phyloP scores from a whole-genome alignment of 2,797 vertebrate species.

The Antrozous pallidus region DNA sequence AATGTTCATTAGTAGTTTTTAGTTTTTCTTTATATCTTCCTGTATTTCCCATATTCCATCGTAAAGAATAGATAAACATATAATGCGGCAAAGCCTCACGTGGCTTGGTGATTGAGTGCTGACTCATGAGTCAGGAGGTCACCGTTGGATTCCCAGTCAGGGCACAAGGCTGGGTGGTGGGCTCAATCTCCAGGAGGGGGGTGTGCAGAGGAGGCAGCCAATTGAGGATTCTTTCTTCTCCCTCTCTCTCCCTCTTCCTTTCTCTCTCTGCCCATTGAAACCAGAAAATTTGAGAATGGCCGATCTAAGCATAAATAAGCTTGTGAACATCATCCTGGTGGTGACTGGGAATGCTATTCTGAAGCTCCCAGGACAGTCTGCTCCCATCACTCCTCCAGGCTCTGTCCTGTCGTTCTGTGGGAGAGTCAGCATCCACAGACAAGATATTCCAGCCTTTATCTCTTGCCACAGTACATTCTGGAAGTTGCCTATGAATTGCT shows the following conservation, averaged over 20 bases:
- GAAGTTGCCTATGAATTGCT: not conserved
- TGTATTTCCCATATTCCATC: not conserved
- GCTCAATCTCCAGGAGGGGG: too few species aligned
- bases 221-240: not conserved
- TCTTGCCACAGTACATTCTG: not conserved
- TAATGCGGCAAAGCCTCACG: not conserved
- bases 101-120: not conserved
- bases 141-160: too few species aligned
- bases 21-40: not conserved
- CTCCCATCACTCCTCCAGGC: not conserved
- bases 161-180: too few species aligned
- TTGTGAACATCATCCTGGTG: not conserved
- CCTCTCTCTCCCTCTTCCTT: not conserved
- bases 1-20: not conserved
- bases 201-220: not conserved
- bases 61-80: not conserved
- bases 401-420: not conserved
- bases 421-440: not conserved
- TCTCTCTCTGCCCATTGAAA: not conserved
- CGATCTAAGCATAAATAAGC: not conserved
- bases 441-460: not conserved
- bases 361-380: not conserved
- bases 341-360: not conserved
- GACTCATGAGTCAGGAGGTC: too few species aligned
- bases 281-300: not conserved